phyloP scores from a whole-genome alignment of 1,140 invertebrate species.

The Sycobia sp. region DNA sequence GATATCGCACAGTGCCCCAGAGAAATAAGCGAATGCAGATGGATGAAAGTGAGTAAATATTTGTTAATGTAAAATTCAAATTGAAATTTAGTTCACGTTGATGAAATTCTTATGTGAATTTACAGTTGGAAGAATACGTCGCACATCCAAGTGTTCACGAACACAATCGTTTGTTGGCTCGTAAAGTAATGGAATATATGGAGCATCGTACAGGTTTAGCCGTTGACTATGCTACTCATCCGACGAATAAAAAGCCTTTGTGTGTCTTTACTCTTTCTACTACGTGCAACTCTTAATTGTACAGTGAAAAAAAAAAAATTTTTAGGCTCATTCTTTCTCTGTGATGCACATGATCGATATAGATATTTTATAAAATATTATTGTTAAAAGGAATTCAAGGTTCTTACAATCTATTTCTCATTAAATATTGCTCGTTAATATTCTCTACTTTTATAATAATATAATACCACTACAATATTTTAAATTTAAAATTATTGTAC shows the following conservation, averaged over 20 bases:
- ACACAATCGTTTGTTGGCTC: constrained; percentile 72
- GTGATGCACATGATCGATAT: constrained; percentile 8
- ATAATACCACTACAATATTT: no score
- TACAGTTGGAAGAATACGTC: constrained; percentile 74
- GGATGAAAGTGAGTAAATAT: constrained; percentile 72
- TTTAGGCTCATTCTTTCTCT: constrained; percentile 15
- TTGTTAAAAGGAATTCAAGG: not conserved
- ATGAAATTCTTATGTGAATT: constrained; percentile 30
- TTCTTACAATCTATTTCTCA: not conserved
- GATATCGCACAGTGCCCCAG: constrained; percentile 71
- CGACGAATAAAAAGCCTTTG: constrained; percentile 50
- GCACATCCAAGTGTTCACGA: constrained; percentile 75
- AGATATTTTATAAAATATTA: constrained; percentile 7
- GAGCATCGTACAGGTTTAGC: constrained; percentile 65
- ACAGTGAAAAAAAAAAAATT: not conserved
- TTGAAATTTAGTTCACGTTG: not conserved
- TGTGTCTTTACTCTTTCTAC: constrained; percentile 42
- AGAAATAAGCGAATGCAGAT: constrained; percentile 78
- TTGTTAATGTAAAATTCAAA: not conserved
- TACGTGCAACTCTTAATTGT: not conserved
- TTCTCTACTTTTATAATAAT: no score
- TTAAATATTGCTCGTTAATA: no score
- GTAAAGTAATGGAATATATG: constrained; percentile 70
- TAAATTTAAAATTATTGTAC: no score
- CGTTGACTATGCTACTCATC: constrained; percentile 44